A percentile compares a stretch with the other conserved stretches of the same genome.
Evolutionary conservation across 2,797 vertebrate genomes (phyloP).

Genomic region (Takifugu rubripes): DNA sequence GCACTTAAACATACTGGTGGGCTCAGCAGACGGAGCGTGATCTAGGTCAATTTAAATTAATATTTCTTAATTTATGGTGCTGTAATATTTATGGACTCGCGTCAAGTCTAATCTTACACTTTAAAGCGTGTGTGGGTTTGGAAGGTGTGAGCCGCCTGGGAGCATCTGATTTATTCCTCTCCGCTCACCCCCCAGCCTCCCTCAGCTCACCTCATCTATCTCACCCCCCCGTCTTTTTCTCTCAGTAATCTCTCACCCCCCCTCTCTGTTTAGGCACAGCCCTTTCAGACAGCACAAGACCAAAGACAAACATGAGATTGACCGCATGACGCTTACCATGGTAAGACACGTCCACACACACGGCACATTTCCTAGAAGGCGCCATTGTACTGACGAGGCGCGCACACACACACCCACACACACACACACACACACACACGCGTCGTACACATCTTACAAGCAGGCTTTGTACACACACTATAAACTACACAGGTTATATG

Average conservation of each 20-base stretch:
- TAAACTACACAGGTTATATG: neutral
- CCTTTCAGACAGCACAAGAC: slow-evolving; percentile 99
- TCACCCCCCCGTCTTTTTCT: neutral
- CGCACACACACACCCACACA: too few species aligned
- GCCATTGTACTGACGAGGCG: neutral
- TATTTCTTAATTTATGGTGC: slow-evolving; percentile 1
- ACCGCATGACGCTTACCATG: slow-evolving; percentile 97
- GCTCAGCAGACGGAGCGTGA: slow-evolving; percentile 7
- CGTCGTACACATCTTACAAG: neutral
- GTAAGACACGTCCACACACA: slow-evolving; percentile 71
- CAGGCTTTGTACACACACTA: slow-evolving; percentile 14
- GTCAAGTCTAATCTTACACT: neutral
- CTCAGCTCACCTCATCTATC: neutral
- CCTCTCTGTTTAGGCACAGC: slow-evolving; percentile 82
- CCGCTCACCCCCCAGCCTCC: neutral
- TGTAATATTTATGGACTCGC: slow-evolving; percentile 11
- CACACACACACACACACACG: neutral
- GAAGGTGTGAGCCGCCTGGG: neutral
- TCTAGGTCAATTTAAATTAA: slow-evolving; percentile 19
- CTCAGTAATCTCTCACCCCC: neutral
- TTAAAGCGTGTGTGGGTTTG: neutral
- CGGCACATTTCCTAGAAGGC: slow-evolving; percentile 3
- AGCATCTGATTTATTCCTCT: neutral
- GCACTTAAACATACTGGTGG: neutral
- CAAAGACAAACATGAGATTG: slow-evolving; percentile 99